These are phyloP conservation scores for Piaya cayana DNA, from an alignment of 2,113 vertebrate genomes.

Conservation along the genomic window DNA sequence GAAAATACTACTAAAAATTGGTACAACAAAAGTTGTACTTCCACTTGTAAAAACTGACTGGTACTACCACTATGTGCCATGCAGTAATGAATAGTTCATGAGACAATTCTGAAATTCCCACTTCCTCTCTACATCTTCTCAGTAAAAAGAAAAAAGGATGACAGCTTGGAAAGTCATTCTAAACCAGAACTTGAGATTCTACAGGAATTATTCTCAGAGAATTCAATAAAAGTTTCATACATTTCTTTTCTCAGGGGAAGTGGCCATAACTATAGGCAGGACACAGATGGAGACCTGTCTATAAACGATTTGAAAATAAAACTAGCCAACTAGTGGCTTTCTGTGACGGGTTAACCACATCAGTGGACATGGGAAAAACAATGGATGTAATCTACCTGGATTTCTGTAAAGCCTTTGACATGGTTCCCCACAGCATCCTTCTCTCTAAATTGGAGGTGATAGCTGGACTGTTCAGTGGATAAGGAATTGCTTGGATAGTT, in stretches of 20 bases:
- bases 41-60: neutral
- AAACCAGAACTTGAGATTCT: neutral
- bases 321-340: too few species aligned
- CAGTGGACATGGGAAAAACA: too few species aligned
- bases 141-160: neutral
- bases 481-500: too few species aligned
- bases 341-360: too few species aligned
- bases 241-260: neutral
- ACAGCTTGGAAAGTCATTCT: neutral
- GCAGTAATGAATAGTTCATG: neutral
- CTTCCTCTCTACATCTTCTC: neutral
- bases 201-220: neutral
- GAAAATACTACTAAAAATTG: neutral
- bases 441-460: too few species aligned
- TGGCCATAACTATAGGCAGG: neutral
- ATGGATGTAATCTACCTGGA: too few species aligned
- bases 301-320: neutral
- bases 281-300: neutral
- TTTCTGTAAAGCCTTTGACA: too few species aligned
- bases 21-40: neutral
- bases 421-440: too few species aligned
- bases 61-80: neutral
- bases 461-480: too few species aligned
- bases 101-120: neutral
- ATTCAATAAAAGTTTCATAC: neutral